These are phyloP conservation scores for Neosilurus mollespiculum DNA, from an alignment of 2,797 vertebrate species.

Conservation along the genomic window DNA sequence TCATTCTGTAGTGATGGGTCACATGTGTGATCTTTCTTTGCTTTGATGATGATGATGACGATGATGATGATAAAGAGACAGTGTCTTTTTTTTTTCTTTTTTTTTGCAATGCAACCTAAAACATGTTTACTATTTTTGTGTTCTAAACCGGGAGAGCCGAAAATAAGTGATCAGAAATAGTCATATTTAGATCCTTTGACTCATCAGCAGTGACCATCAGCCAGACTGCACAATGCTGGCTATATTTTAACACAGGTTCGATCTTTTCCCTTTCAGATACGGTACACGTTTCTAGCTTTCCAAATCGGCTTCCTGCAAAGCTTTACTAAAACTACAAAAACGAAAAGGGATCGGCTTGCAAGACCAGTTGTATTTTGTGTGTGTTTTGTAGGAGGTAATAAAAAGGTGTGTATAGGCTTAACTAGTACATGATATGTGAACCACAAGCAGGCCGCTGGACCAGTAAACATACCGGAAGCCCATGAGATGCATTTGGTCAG, in stretches of 20 bases:
- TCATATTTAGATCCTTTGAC: neutral
- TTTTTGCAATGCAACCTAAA: neutral
- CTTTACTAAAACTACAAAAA: neutral
- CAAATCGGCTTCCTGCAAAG: neutral
- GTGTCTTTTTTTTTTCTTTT: no score
- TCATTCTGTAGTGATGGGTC: no score
- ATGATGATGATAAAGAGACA: no score
- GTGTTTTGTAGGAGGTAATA: constrained; percentile 8
- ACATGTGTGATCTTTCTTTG: neutral
- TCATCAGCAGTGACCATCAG: neutral
- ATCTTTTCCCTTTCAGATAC: neutral
- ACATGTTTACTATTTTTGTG: neutral
- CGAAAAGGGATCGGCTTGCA: neutral
- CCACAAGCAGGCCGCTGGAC: constrained; percentile 14
- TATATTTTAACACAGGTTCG: neutral
- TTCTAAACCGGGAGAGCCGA: neutral
- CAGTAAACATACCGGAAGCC: constrained; percentile 31
- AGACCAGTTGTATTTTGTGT: neutral
- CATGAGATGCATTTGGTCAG: constrained; percentile 45
- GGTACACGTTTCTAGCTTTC: neutral
- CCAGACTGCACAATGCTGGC: no score
- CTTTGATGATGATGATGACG: neutral
- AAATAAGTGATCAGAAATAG: neutral
- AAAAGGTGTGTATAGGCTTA: neutral
- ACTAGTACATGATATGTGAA: constrained; percentile 7